Evolutionary conservation across 2,888 invertebrate genomes (phyloP).

Genomic region (Deilephila porcellus): DNA sequence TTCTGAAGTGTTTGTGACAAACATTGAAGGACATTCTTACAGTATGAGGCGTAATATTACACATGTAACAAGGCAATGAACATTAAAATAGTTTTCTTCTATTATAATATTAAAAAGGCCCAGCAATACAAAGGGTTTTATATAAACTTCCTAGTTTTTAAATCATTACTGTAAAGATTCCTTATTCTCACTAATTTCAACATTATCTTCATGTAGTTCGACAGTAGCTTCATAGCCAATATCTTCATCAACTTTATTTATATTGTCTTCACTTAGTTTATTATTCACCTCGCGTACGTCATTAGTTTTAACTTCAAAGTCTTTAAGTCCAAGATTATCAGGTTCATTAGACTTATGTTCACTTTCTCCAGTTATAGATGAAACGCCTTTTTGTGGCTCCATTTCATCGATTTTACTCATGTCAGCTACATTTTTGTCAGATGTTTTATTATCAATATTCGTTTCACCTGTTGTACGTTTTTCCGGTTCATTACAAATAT

Average conservation of each 20-base stretch:
- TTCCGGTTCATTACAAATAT: background rate
- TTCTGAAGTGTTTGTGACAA: background rate
- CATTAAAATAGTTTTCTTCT: conserved; percentile 9
- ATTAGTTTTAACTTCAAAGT: background rate
- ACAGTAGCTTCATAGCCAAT: background rate
- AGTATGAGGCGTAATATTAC: conserved; percentile 1
- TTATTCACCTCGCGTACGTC: background rate
- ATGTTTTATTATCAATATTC: background rate
- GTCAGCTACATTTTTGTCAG: background rate
- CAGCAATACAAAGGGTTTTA: conserved; percentile 23
- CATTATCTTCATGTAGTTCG: background rate
- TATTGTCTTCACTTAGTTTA: conserved; percentile 15
- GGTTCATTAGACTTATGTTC: background rate
- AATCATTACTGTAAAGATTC: background rate
- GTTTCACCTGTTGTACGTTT: too few relatives aligned
- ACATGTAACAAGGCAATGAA: conserved; percentile 18
- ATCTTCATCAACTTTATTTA: conserved; percentile 10
- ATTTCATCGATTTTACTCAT: background rate
- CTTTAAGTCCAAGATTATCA: background rate
- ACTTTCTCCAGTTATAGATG: background rate
- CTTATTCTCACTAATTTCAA: conserved; percentile 10
- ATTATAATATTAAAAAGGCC: conserved; percentile 3
- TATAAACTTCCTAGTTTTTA: conserved; percentile 8
- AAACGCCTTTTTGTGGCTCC: background rate
- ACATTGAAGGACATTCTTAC: background rate